Conservation (phyloP, 1,140 invertebrate genomes). For the Formica selysi region DNA sequence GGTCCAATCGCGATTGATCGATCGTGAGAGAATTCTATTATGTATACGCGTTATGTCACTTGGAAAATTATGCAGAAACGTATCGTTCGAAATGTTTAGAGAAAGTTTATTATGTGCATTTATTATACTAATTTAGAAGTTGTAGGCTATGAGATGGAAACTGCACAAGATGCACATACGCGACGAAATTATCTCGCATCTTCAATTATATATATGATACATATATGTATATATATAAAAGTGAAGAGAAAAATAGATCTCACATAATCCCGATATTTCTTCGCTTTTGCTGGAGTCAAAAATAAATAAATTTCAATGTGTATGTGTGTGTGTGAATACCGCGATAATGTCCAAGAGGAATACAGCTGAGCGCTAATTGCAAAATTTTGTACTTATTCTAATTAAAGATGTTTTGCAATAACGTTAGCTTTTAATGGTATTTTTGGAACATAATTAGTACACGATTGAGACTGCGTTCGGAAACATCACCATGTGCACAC, state of each 20-base stretch:
- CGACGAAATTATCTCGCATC: not conserved
- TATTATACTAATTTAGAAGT: conserved; percentile 12
- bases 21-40: conserved; percentile 21
- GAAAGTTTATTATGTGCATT: not conserved
- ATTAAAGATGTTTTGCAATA: not conserved
- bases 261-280: not conserved
- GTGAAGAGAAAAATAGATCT: conserved; percentile 15
- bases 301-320: conserved; percentile 27
- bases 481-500: too few species aligned
- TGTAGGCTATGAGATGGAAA: not conserved
- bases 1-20: conserved; percentile 16
- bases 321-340: not conserved
- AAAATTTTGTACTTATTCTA: conserved; percentile 35
- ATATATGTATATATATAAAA: not conserved
- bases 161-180: not conserved
- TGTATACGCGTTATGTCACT: not conserved
- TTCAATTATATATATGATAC: not conserved
- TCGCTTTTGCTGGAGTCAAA: conserved; percentile 2
- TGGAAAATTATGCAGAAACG: conserved; percentile 25
- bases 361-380: conserved; percentile 34
- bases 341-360: conserved; percentile 39
- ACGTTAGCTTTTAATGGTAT: not conserved
- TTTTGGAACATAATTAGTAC: not conserved
- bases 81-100: conserved; percentile 8
- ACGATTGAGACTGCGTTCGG: not conserved